Percentiles rank a stretch among this genome's conserved stretches.
Conservation (phyloP, 2,888 invertebrate genomes). For the Galerucella nymphaeae region DNA sequence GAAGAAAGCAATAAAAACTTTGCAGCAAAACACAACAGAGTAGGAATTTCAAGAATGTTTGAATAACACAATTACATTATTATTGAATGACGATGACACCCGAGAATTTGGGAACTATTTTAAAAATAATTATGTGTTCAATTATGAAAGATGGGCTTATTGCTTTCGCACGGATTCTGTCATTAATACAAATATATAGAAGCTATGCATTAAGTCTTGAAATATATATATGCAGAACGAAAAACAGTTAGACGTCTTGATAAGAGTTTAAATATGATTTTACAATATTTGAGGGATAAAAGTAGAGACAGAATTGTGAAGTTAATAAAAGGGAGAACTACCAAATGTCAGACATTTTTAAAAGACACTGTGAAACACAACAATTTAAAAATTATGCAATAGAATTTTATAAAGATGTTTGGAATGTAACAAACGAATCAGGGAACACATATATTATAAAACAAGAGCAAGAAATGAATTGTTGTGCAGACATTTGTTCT, state of each 20-base stretch:
- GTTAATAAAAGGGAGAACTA: neutral
- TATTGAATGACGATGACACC: neutral
- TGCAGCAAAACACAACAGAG: conserved; percentile 12
- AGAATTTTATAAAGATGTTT: too few species aligned
- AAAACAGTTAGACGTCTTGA: conserved; percentile 32
- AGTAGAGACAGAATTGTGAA: too few species aligned
- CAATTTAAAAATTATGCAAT: too few species aligned
- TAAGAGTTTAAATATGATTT: neutral
- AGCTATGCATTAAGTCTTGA: conserved; percentile 38
- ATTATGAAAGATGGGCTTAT: conserved; percentile 40
- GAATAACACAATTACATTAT: neutral
- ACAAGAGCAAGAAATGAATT: too few species aligned
- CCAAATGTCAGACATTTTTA: too few species aligned
- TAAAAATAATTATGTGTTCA: conserved; percentile 29
- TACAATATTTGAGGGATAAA: neutral
- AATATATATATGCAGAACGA: conserved; percentile 47
- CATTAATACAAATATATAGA: conserved; percentile 41
- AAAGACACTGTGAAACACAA: too few species aligned
- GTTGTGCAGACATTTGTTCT: too few species aligned
- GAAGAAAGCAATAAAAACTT: conserved; percentile 11
- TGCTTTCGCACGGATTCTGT: conserved; percentile 34
- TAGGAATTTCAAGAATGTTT: conserved; percentile 4
- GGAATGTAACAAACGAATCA: too few species aligned
- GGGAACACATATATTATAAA: too few species aligned
- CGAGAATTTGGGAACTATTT: conserved; percentile 41